phyloP scores from a whole-genome alignment of 2,113 vertebrate species.

The Paralichthys olivaceus region DNA sequence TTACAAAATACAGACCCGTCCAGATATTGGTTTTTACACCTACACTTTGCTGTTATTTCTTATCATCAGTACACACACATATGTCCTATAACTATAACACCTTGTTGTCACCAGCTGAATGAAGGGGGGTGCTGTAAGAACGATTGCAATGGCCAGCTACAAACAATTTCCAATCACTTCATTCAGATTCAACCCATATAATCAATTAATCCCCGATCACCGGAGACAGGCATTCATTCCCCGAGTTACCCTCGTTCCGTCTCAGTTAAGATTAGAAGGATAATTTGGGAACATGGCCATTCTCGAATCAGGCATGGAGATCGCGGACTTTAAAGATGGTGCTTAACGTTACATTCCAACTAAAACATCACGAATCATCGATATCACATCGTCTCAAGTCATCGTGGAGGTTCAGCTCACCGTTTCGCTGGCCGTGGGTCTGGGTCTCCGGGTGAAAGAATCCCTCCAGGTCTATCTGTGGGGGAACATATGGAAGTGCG shows the following conservation, averaged over 20 bases:
- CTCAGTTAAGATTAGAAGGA: background rate
- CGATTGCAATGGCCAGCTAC: background rate
- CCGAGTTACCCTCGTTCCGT: background rate
- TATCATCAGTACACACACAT: conserved; percentile 5
- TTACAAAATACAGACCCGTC: background rate
- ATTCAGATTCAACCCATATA: background rate
- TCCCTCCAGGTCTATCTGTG: conserved; percentile 56
- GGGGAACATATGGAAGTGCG: conserved; percentile 47
- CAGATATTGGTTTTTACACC: background rate
- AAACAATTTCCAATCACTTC: background rate
- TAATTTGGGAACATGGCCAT: conserved; percentile 41
- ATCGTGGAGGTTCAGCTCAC: conserved; percentile 54
- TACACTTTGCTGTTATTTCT: conserved; percentile 14
- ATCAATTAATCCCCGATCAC: background rate
- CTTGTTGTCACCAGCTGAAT: conserved; percentile 15
- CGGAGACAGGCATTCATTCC: background rate
- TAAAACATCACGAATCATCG: conserved; percentile 18
- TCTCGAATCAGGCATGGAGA: conserved; percentile 39
- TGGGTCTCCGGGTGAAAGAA: conserved; percentile 23
- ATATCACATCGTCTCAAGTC: conserved; percentile 31
- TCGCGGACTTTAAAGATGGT: conserved; percentile 71
- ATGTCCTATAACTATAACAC: background rate
- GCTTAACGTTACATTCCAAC: conserved; percentile 34
- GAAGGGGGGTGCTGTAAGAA: background rate
- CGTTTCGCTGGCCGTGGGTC: conserved; percentile 35